Evolutionary conservation across 2,888 invertebrate species (phyloP), one percentile per base, ranked within the genome.

Genomic region (Globia sparganii): DNA sequence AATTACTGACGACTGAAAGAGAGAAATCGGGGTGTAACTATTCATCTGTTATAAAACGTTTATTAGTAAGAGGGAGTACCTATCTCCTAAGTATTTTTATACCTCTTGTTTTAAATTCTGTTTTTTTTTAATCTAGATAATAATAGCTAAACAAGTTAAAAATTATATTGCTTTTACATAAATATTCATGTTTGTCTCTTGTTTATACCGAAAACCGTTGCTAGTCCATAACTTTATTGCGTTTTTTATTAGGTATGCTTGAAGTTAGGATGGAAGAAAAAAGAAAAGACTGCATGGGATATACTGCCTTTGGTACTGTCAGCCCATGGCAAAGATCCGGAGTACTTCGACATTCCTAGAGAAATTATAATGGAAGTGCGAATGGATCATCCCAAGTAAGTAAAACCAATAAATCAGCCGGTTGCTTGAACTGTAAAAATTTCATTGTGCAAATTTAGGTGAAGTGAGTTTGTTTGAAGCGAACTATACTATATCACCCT

Each of bases 311-410:
- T 99, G 80, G 98, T 99, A 0, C 96, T 99, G 40, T 99, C 99
- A 72, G 99, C 99, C 2, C 98, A 99, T 90, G 99, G 99, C 4
- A 98, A 99, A 91, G 99, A 99, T 95, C 99, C 99, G 0, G 99
- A 99, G 95, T 98, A 98, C 94, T 99, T 99, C 92, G 99, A 99
- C 84, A 97, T 99, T 85, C 99, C 99, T 0, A 97, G 97, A 66
- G 99, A 99, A 87, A 97, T 99, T 67, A 96, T 99, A 70, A 95
- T 99, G 92, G 98, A 99, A 97, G 98, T 99, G 53, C 97, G 97
- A 70, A 96, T 99, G 83, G 97, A 97, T 87, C 99, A 99, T 96
- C 99, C 99, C 21, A 97, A 97, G 99, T 99, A 97, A 98, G 98
- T 96, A 11, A 43, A 64, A 65, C 13, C 4, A 1, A 11, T 40